Evolutionary conservation across 2,888 invertebrate species (phyloP).

Genomic region (Lasioglossum pauxillum): DNA sequence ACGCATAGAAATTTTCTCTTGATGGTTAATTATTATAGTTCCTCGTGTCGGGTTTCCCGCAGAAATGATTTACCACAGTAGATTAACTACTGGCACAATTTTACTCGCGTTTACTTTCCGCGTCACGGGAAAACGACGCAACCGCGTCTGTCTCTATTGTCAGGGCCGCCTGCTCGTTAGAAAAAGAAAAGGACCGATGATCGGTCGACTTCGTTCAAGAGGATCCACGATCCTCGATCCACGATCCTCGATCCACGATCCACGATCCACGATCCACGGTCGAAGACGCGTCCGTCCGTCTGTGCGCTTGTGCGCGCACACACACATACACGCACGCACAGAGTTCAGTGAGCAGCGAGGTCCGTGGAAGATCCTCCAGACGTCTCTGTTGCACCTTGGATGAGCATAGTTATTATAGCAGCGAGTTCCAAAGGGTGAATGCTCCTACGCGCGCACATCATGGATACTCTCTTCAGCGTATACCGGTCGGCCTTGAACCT

Average conservation of each 20-base stretch:
- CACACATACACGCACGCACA: background rate
- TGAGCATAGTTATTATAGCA: constrained; percentile 47
- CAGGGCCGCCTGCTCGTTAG: background rate
- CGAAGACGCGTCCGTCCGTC: background rate
- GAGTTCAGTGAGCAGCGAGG: background rate
- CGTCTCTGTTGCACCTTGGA: constrained; percentile 8
- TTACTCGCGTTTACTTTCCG: constrained; percentile 9
- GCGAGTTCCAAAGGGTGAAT: constrained; percentile 69
- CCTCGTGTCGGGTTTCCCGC: background rate
- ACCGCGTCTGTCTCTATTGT: background rate
- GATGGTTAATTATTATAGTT: background rate
- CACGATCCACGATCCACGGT: background rate
- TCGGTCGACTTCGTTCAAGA: background rate
- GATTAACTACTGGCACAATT: background rate
- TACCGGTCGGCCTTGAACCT: constrained; percentile 79
- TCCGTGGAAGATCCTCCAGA: background rate
- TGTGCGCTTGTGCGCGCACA: background rate
- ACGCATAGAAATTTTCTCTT: background rate
- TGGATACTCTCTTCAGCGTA: constrained; percentile 69
- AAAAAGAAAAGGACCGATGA: background rate
- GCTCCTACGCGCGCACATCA: constrained; percentile 69
- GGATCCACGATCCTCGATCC: background rate
- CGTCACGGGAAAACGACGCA: background rate
- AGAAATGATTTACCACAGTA: background rate
- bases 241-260: background rate